Evolutionary conservation across 2,888 invertebrate species (phyloP), one percentile per base, ranked within the genome.

Genomic region (Podabrus alpinus): DNA sequence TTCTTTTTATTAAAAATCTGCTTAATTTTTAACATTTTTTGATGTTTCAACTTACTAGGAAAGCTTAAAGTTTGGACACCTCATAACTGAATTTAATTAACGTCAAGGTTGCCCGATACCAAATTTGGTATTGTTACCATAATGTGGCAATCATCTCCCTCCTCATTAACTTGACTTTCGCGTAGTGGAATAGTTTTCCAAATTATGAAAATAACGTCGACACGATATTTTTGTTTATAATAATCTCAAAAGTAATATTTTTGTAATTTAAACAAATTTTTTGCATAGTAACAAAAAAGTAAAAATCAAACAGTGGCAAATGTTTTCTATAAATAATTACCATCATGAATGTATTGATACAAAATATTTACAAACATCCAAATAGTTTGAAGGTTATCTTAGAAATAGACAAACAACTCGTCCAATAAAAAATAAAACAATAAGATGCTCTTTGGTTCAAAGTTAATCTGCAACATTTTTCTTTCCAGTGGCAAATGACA

Each of bases 341-440:
- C 62, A 64, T 64, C 17, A 61, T 17, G 25, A 64, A 24, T 64
- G 24, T 24, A 67, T 66, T 67, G 72, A 72, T 72, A 72, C 61
- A 60, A 21, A 62, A 24, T 72, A 72, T 72, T 72, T 72, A 72
- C 68, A 72, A 72, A 72, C 72, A 72, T 61, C 62, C 75, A 74
- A 78, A 78, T 77, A 77, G 73, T 75, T 78, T 78, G 78, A 76
- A 77, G 78, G 78, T 78, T 78, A 78, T 78, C 78, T 77, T 76
- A 76, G 76, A 77, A 74, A 78, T 73, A 76, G 76, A 72, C 73
- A 76, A 76, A 78, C 77, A 78, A 64, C 64, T 66, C 62, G 15
- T 62, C 21, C n/a, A 59, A 68, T 13, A 72, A 68, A 73, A 69
- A 73, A 69, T 68, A 72, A 69, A 59, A 69, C 29, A 73, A 73